A percentile compares a stretch with the other conserved stretches of the same genome.
These are phyloP conservation scores for Hyperoodon ampullatus DNA, from an alignment of 2,113 vertebrate genomes.

Conservation along the genomic window DNA sequence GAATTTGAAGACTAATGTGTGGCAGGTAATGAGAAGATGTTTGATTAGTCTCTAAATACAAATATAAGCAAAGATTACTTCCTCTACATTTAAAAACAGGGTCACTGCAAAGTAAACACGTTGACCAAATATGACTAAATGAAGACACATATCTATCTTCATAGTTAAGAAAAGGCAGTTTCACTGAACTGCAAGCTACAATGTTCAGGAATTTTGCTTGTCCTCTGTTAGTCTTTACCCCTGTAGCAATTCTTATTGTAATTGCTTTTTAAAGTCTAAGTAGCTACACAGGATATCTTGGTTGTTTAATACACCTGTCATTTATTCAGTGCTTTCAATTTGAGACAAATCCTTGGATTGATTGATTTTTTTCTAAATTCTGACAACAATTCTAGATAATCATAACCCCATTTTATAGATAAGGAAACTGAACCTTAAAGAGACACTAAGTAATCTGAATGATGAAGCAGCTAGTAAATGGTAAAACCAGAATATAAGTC, in stretches of 20 bases:
- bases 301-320: not conserved
- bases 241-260: not conserved
- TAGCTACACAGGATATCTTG: not conserved
- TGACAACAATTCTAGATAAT: conserved; percentile 24
- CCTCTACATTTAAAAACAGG: not conserved
- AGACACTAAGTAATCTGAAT: not conserved
- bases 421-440: not conserved
- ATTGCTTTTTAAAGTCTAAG: not conserved
- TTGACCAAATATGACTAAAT: not conserved
- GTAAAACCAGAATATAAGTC: not conserved
- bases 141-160: not conserved
- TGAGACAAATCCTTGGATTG: not conserved
- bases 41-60: not conserved
- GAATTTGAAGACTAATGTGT: not conserved
- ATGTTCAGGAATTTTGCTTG: not conserved
- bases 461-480: not conserved
- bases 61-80: not conserved
- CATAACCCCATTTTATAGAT: not conserved
- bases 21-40: not conserved
- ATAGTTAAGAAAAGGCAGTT: not conserved
- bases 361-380: not conserved
- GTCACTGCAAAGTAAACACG: not conserved
- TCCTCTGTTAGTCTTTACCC: not conserved
- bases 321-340: not conserved
- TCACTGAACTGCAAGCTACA: not conserved